phyloP scores from a whole-genome alignment of 2,797 vertebrate species.

The Takifugu ocellatus region DNA sequence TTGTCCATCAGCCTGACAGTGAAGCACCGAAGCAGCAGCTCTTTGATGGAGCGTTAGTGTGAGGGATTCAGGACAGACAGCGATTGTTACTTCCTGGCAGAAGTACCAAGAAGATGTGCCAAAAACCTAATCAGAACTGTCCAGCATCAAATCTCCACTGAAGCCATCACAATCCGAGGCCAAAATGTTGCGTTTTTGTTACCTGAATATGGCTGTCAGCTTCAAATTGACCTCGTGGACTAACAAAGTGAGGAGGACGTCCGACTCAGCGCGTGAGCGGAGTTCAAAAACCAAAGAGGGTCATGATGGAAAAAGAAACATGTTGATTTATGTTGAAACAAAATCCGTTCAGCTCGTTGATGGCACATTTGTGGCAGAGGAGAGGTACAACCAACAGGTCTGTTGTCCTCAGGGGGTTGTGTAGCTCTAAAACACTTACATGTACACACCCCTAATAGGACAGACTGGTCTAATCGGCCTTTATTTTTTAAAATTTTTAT shows the following conservation, averaged over 20 bases:
- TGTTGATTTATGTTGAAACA: background rate
- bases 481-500: constrained; percentile 43
- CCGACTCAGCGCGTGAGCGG: constrained; percentile 2
- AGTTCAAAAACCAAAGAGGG: constrained; percentile 2
- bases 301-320: no score
- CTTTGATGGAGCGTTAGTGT: no score
- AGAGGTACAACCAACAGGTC: constrained; percentile 1
- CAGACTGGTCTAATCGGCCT: constrained; percentile 28
- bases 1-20: constrained; percentile 5
- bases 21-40: background rate
- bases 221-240: constrained; percentile 53
- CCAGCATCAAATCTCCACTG: constrained; percentile 2
- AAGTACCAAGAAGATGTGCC: constrained; percentile 3
- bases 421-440: constrained; percentile 19
- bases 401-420: constrained; percentile 33
- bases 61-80: no score
- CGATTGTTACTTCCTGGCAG: background rate
- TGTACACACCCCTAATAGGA: constrained; percentile 15
- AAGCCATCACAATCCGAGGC: background rate
- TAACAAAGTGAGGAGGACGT: constrained; percentile 26
- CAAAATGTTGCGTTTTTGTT: constrained; percentile 2
- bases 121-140: constrained; percentile 12
- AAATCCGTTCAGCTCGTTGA: background rate
- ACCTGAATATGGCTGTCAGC: constrained; percentile 2
- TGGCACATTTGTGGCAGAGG: background rate